Base-by-base conservation (phyloP, 2,888 invertebrate genomes). In the Catocala fraxini region DNA sequence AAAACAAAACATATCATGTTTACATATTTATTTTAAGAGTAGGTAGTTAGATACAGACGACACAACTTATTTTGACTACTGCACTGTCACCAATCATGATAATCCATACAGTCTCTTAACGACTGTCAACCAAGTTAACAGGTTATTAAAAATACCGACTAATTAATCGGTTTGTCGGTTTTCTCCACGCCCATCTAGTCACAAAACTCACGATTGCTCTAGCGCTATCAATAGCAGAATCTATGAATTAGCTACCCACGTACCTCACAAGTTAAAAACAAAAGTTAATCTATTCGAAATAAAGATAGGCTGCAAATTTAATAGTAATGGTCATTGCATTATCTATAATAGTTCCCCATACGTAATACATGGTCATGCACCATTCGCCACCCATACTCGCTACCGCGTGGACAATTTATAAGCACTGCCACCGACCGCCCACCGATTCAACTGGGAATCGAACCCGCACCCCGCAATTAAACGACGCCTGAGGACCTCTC, bases 391-490 rank as follows among this genome's bases (percentile, higher is more conserved):
- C 87, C 89, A 84, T 78, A 64, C 51, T 71, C 76, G 90, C 90
- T 90, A 91, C 90, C 76, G 89, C 84, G 70, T 66, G 77, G 80
- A 78, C 86, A 79, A 90, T 90, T 89, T 89, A 90, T 90, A 88
- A 88, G 82, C 73, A 77, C 79, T 74, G 83, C 84, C 85, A 81
- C 83, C 75, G 80, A 76, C 87, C 90, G 89, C 91, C 90, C 89
- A 89, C 89, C 86, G 85, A 83, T 85, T 84, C 86, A 81, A 80
- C 77, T 60, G 79, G 78, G 82, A 80, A 82, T 87, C 89, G 88
- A 86, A 89, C 87, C 84, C 81, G 84, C 82, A 81, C 78, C 79
- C 86, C 76, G 86, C 90, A 91, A 91, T 91, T 90, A 91, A 91
- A 91, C 83, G 87, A 87, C 83, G 89, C 89, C 89, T 82, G 83